Evolutionary conservation across 2,888 invertebrate genomes (phyloP).

Genomic region (Andrena bicolor): DNA sequence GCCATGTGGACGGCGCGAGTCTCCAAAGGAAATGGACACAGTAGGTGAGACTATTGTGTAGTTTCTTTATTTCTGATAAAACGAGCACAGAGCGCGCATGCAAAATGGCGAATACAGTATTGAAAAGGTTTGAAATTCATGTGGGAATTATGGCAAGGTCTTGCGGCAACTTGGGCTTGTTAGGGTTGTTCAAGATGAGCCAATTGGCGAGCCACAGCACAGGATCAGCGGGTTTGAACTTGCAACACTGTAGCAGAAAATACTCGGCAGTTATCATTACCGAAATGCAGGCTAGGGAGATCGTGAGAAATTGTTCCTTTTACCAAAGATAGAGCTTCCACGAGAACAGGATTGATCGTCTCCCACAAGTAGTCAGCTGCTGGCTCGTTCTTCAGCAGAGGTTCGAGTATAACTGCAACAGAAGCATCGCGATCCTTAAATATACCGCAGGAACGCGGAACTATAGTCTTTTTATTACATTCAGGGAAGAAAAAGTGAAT

Average conservation of each 20-base stretch:
- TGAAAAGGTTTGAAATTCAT: constrained; percentile 16
- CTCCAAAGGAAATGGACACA: constrained; percentile 33
- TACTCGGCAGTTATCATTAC: background rate
- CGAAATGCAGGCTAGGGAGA: background rate
- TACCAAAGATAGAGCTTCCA: constrained; percentile 86
- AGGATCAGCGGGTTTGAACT: constrained; percentile 91
- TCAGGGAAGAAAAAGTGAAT: constrained; percentile 95
- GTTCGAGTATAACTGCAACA: constrained; percentile 90
- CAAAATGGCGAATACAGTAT: too few relatives aligned
- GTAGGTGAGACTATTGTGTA: constrained; percentile 56
- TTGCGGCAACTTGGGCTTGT: constrained; percentile 87
- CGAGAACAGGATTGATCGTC: constrained; percentile 88
- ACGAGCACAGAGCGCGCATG: too few relatives aligned
- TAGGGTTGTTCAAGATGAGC: constrained; percentile 91
- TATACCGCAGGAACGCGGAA: too few relatives aligned
- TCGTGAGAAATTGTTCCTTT: constrained; percentile 22
- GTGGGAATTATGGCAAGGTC: constrained; percentile 60
- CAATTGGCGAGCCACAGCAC: constrained; percentile 92
- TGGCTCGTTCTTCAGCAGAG: constrained; percentile 88
- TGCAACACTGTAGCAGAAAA: constrained; percentile 86
- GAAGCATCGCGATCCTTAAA: background rate
- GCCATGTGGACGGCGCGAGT: constrained; percentile 53
- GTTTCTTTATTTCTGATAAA: too few relatives aligned
- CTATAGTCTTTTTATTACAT: constrained; percentile 85
- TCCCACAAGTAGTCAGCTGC: constrained; percentile 90